Base-by-base conservation (phyloP, 1,140 invertebrate genomes). In the Hycleus cichorii region DNA sequence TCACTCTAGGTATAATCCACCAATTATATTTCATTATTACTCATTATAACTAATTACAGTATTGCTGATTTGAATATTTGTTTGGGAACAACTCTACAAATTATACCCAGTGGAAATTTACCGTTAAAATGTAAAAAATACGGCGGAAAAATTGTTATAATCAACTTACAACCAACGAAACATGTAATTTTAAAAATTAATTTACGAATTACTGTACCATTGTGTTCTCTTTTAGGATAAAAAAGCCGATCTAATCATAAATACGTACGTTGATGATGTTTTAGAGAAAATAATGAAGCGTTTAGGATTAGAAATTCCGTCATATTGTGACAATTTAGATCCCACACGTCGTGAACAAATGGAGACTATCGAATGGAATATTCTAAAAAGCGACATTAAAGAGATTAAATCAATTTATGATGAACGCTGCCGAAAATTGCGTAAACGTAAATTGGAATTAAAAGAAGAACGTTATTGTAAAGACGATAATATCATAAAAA, bases 101-200 rank as follows among this genome's bases (percentile, higher is more conserved):
- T 99, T 66, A 83, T 95, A 66, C 97, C 97, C 48, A 95, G 93
- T 78, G 95, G 94, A 38, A 94, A 94, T 75, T 78, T 99, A 60
- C 97, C 97, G 32, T 73, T 97, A 12, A 82, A 87, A 58, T 89
- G 89, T 25, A 90, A 94, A 66, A 93, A 93, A 72, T 90, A 89
- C 72, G 87, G 87, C 44, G 87, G 93, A 47, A 90, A 89, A 76
- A 75, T 99, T 46, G 93, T 95, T 4, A 94, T 98, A 67, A 90
- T 96, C 51, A 99, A 99, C 78, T 79, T 99, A 32, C 97, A 99
- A 76, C 86, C 90, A 40, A 99, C 96, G 11, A 97, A 97, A 83
- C 90, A 95, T 80, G 91, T 93, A 80, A 82, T 80, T 78, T 39
- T 39, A 47, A 12, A 12, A 43, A 26, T 44, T 56, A 57, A 42